phyloP scores from a whole-genome alignment of 2,888 invertebrate genomes.

The Cyaniris semiargus region DNA sequence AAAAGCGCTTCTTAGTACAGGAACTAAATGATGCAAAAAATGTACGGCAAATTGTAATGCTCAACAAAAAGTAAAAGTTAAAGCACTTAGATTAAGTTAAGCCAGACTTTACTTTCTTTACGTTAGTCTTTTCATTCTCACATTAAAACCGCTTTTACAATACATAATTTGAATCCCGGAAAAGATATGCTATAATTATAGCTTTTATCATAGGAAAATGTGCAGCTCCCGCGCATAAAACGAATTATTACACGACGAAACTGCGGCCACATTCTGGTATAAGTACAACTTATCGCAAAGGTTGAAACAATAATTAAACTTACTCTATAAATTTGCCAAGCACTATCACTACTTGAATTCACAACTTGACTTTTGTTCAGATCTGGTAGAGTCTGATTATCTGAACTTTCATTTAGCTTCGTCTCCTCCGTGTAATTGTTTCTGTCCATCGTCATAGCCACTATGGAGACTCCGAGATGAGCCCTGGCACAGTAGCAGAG shows the following conservation, averaged over 20 bases:
- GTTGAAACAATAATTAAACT: slow-evolving; percentile 25
- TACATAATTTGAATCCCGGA: too few species aligned
- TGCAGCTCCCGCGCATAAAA: too few species aligned
- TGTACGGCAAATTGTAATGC: too few species aligned
- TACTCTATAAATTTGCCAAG: slow-evolving; percentile 44
- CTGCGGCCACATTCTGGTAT: not conserved
- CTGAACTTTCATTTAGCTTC: not conserved
- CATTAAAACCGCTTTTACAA: too few species aligned
- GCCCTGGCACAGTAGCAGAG: slow-evolving; percentile 50
- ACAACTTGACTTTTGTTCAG: not conserved
- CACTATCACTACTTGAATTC: slow-evolving; percentile 26
- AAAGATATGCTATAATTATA: too few species aligned
- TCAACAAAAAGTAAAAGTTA: too few species aligned
- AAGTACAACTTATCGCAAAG: not conserved
- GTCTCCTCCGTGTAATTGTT: not conserved
- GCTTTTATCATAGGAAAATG: too few species aligned
- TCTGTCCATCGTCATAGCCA: slow-evolving; percentile 53
- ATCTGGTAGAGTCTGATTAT: not conserved
- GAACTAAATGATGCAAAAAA: too few species aligned
- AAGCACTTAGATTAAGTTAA: too few species aligned
- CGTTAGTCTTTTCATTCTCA: too few species aligned
- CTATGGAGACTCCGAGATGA: slow-evolving; percentile 59
- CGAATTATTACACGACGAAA: too few species aligned
- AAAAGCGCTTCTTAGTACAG: slow-evolving; percentile 34
- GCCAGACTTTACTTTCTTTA: too few species aligned